Evolutionary conservation across 2,888 invertebrate species (phyloP).

Genomic region (Ashinkailepas kermadecensis): DNA sequence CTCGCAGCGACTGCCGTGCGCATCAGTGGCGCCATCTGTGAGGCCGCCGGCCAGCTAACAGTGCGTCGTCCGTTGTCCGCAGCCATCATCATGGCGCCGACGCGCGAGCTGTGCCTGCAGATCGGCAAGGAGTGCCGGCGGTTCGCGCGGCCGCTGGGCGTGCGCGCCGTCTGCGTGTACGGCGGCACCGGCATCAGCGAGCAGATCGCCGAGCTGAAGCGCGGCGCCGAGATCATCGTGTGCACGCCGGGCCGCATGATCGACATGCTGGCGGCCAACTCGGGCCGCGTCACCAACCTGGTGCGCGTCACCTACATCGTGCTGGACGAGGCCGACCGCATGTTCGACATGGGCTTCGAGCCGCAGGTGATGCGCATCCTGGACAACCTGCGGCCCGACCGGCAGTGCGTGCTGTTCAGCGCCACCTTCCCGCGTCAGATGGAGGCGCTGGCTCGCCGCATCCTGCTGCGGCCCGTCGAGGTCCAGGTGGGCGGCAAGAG

Average conservation of each 20-base stretch:
- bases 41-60: too few species aligned
- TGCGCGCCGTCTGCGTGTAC: constrained; percentile 92
- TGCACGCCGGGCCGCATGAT: constrained; percentile 99
- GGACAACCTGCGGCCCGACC: constrained; percentile 90
- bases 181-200: constrained; percentile 78
- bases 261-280: constrained; percentile 98
- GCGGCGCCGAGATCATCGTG: constrained; percentile 93
- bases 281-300: constrained; percentile 87
- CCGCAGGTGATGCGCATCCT: constrained; percentile 97
- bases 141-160: constrained; percentile 72
- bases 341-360: constrained; percentile 99
- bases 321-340: constrained; percentile 95
- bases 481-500: constrained; percentile 95
- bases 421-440: constrained; percentile 98
- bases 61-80: constrained; percentile 28
- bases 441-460: constrained; percentile 93
- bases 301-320: constrained; percentile 95
- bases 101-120: constrained; percentile 96
- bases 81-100: constrained; percentile 96
- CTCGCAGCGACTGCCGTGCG: too few species aligned
- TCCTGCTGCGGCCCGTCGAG: constrained; percentile 90
- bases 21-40: too few species aligned
- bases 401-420: constrained; percentile 98
- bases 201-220: constrained; percentile 51
- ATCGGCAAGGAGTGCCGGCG: constrained; percentile 87